Evolutionary conservation across 2,888 invertebrate species (phyloP).

Genomic region (Prosapia bicincta): DNA sequence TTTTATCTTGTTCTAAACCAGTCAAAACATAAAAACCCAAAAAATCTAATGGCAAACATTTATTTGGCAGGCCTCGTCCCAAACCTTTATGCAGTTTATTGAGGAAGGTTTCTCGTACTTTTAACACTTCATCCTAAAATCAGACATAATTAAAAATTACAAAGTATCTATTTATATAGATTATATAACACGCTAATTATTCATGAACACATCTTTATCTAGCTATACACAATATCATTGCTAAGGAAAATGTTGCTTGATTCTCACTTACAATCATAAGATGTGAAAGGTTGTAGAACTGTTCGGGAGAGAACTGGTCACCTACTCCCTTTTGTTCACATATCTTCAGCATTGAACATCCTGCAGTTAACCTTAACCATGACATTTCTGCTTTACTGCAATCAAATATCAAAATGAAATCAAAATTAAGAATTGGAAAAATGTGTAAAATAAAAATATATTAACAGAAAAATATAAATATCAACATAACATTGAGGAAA

Average conservation of each 20-base stretch:
- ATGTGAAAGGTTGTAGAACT: constrained; percentile 90
- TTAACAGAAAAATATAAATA: too few species aligned
- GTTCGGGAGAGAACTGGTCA: constrained; percentile 90
- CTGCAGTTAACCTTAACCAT: constrained; percentile 87
- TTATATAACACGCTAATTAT: too few species aligned
- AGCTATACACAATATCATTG: too few species aligned
- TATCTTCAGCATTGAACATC: constrained; percentile 93
- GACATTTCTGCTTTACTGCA: constrained; percentile 88
- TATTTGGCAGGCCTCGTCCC: constrained; percentile 76
- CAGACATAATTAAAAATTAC: too few species aligned
- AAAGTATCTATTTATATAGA: too few species aligned
- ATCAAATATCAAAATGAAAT: too few species aligned
- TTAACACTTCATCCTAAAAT: constrained; percentile 56
- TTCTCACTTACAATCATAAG: constrained; percentile 72
- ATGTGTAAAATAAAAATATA: too few species aligned
- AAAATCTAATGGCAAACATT: constrained; percentile 92
- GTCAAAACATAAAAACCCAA: constrained; percentile 93
- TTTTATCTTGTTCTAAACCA: constrained; percentile 82
- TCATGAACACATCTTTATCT: too few species aligned
- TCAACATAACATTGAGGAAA: too few species aligned
- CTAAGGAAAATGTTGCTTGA: background rate
- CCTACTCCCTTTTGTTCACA: constrained; percentile 96
- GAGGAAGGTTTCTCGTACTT: constrained; percentile 87
- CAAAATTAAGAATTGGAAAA: too few species aligned
- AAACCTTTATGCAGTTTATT: constrained; percentile 90